phyloP scores from a whole-genome alignment of 2,888 invertebrate genomes.

The Rotaria sp. region DNA sequence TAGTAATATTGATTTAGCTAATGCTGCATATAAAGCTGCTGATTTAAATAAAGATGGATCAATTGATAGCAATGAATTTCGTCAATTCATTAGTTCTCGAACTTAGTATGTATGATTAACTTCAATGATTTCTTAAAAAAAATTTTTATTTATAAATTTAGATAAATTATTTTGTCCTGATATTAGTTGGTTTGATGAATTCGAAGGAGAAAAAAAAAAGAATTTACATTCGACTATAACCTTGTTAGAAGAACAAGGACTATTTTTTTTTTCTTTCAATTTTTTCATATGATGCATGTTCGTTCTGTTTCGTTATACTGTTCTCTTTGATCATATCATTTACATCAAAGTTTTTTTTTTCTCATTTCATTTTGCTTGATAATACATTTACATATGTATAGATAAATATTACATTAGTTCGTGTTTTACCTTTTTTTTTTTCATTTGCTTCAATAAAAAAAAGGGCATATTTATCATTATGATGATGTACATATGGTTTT shows the following conservation, averaged over 20 bases:
- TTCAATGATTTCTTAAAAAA: not conserved
- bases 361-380: not conserved
- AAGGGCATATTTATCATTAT: too few relatives aligned
- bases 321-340: not conserved
- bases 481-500: too few relatives aligned
- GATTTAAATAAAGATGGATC: not conserved
- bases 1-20: not conserved
- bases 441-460: not conserved
- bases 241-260: conserved; percentile 11
- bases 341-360: not conserved
- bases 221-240: not conserved
- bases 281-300: not conserved
- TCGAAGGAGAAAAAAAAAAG: not conserved
- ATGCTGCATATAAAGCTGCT: not conserved
- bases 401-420: not conserved
- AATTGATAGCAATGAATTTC: not conserved
- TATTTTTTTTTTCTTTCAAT: not conserved
- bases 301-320: not conserved
- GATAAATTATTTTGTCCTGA: not conserved
- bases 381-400: not conserved
- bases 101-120: not conserved
- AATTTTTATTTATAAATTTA: not conserved
- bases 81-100: not conserved
- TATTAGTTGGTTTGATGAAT: not conserved
- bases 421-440: not conserved